These are phyloP conservation scores for Adelosebastes latens DNA, from an alignment of 2,797 vertebrate species.

Conservation along the genomic window DNA sequence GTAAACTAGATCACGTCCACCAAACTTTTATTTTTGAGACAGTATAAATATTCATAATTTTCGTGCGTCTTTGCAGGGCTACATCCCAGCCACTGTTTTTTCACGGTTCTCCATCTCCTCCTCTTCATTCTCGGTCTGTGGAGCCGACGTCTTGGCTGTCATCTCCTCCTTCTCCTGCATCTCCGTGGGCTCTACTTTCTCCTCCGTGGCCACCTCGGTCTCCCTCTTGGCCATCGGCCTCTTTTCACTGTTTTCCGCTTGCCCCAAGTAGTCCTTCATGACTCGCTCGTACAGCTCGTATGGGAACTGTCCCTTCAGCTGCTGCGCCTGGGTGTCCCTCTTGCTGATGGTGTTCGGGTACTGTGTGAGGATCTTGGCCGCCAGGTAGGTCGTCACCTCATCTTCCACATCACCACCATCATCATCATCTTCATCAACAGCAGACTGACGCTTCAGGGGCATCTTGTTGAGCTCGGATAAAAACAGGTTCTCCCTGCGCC, in stretches of 20 bases:
- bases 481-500: slow-evolving; percentile 83
- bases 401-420: slow-evolving; percentile 88
- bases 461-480: slow-evolving; percentile 86
- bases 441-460: slow-evolving; percentile 84
- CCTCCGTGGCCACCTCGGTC: slow-evolving; percentile 70
- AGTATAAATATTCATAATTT: slow-evolving; percentile 76
- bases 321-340: slow-evolving; percentile 80
- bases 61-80: slow-evolving; percentile 63
- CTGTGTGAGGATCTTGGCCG: slow-evolving; percentile 90
- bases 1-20: slow-evolving; percentile 86
- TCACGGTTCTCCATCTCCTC: slow-evolving; percentile 80
- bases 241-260: slow-evolving; percentile 78
- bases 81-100: slow-evolving; percentile 91
- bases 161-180: slow-evolving; percentile 89
- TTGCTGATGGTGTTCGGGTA: slow-evolving; percentile 89
- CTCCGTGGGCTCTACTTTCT: slow-evolving; percentile 78
- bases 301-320: slow-evolving; percentile 85
- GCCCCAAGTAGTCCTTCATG: slow-evolving; percentile 89
- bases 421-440: slow-evolving; percentile 82
- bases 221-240: slow-evolving; percentile 84
- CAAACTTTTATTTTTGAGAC: slow-evolving; percentile 76
- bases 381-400: slow-evolving; percentile 92
- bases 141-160: slow-evolving; percentile 88
- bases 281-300: slow-evolving; percentile 90
- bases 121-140: slow-evolving; percentile 86